These are phyloP conservation scores for Bombus ignitus DNA, from an alignment of 1,140 invertebrate genomes.

Conservation along the genomic window DNA sequence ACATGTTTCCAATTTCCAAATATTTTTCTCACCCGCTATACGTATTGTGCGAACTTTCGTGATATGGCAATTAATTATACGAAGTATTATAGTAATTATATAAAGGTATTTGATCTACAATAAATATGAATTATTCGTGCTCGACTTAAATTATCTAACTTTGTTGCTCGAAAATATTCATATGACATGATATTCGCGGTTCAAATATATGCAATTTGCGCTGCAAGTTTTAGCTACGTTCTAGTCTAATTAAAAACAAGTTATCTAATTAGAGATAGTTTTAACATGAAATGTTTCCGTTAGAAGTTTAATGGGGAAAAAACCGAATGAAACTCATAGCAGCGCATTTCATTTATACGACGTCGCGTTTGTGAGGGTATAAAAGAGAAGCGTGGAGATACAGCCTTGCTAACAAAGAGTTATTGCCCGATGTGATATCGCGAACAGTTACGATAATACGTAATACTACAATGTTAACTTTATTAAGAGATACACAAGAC, in stretches of 20 bases:
- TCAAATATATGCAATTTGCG: background rate
- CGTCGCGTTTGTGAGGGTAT: background rate
- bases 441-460: background rate
- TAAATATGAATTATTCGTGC: too few relatives aligned
- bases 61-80: too few relatives aligned
- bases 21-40: too few relatives aligned
- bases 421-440: background rate
- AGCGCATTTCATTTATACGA: background rate
- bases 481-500: background rate
- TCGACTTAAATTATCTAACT: too few relatives aligned
- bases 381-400: background rate
- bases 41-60: too few relatives aligned
- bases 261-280: background rate
- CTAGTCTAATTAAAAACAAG: background rate
- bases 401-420: background rate
- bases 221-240: background rate
- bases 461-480: background rate
- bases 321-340: background rate
- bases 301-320: background rate
- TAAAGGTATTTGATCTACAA: too few relatives aligned
- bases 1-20: too few relatives aligned
- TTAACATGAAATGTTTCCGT: background rate
- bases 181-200: background rate
- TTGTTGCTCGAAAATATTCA: background rate
- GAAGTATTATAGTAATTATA: too few relatives aligned